Evolutionary conservation across 2,113 vertebrate genomes (phyloP), one percentile per base, ranked within the genome.

Genomic region (Lipophrys pholis): DNA sequence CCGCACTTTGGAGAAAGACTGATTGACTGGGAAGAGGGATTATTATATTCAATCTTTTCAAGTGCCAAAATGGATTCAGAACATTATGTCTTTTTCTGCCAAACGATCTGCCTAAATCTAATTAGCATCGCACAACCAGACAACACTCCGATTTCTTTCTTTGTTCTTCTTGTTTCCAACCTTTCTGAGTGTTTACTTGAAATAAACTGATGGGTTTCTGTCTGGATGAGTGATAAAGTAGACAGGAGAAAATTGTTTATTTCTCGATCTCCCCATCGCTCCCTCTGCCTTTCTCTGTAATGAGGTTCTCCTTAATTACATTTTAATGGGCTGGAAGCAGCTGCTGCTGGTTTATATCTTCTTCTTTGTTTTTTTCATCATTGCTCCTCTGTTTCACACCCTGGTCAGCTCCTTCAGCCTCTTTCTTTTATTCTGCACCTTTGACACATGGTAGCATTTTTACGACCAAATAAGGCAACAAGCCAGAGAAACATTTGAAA

Each of bases 241-340:
- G 73, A 73, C 64, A 70, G 48, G 17, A 62, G 56, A 54, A 78
- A 83, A 72, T 61, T 15, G 75, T 84, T 87, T 73, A 76, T 84
- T 81, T 73, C 65, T 69, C 51, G 0, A 11, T 85, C 57, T 71
- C 40, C 48, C 46, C 67, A 68, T 89, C 21, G 38, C 71, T 78
- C 76, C 82, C 55, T 61, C 57, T 86, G 74, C 83, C 83, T 83
- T 55, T 69, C 54, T 68, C 60, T 59, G 62, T 89, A 89, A 90
- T 82, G 83, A 90, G 78, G 40, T 83, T 82, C 78, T 77, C 30
- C 74, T 83, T 89, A 87, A 91, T 89, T 91, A 87, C 87, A 87
- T 91, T 91, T 88, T 88, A 90, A 90, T 90, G 64, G 71, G 69
- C 75, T 90, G 73, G 76, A 81, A 89, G 79, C 88, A 89, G 84